These are phyloP conservation scores for Lasioglossum albipes DNA, from an alignment of 1,140 invertebrate species.

Conservation along the genomic window DNA sequence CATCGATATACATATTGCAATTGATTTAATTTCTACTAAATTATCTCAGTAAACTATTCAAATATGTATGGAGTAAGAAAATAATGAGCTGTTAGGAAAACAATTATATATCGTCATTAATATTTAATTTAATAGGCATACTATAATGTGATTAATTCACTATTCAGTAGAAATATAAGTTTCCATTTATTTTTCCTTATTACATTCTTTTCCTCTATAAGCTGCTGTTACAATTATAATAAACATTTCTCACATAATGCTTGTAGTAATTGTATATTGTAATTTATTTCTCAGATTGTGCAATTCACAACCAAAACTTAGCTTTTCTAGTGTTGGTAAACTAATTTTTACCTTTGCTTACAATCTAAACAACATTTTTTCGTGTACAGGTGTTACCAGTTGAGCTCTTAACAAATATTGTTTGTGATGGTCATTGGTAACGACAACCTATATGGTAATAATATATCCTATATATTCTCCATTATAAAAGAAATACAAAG, in stretches of 20 bases:
- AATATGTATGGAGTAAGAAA: background rate
- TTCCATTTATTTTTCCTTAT: too few species aligned
- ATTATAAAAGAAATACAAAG: background rate
- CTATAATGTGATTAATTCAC: background rate
- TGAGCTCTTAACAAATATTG: background rate
- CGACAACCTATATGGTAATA: background rate
- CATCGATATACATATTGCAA: background rate
- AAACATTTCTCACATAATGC: background rate
- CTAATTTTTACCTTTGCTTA: background rate
- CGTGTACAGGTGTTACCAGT: background rate
- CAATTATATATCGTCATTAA: background rate
- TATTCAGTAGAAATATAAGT: background rate
- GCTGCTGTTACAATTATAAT: too few species aligned
- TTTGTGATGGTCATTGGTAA: background rate
- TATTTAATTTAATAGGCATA: conserved; percentile 12
- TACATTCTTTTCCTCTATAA: too few species aligned
- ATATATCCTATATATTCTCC: background rate
- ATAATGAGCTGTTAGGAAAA: background rate
- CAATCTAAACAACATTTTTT: background rate
- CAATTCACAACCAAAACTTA: background rate
- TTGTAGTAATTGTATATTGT: background rate
- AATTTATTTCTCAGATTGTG: background rate
- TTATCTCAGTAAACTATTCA: background rate
- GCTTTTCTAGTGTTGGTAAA: background rate
- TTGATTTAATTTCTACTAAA: conserved; percentile 4